Evolutionary conservation across 1,140 invertebrate species (phyloP), one percentile per base, ranked within the genome.

Genomic region (Metopolophium dirhodum): DNA sequence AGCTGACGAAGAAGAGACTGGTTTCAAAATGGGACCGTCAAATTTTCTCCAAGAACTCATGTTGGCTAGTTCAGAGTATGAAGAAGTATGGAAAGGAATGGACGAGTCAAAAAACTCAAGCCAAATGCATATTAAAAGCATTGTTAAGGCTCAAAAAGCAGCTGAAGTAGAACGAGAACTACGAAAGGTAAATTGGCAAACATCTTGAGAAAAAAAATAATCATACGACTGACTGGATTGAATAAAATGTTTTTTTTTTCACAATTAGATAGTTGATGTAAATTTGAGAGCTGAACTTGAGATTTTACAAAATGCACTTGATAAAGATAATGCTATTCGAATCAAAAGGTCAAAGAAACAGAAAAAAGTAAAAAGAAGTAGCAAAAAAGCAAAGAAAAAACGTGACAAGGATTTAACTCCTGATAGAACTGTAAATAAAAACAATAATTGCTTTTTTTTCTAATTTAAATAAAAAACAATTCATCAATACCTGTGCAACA

Each of bases 321-420:
- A 95, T 86, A 93, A 95, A 90, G 95, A 95, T 93, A 97, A 97
- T 95, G 96, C 97, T 1, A 98, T 98, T 95, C 97, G 97, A 94
- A 95, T 95, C 14, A 98, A 97, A 94, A 98, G 98, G 95, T 96
- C 96, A 94, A 96, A 96, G 94, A 98, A 98, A 95, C 98, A 98
- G 95, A 98, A 97, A 95, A 97, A 97, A 96, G 96, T 97, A 41
- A 96, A 97, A 45, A 96, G 97, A 18, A 97, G 97, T 93, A 97
- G 97, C 41, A 98, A 98, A 95, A 98, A 98, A 94, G 97, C 96
- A 94, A 99, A 98, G 95, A 98, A 98, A 95, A 98, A 98, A 95
- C 99, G 98, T 95, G 98, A 99, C 94, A 99, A 99, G 95, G 98
- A 99, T 96, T 95, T 99, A 77, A 99, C 99, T 35, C 98, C 98